phyloP scores from a whole-genome alignment of 1,140 invertebrate genomes.

The Tetramorium parvispinum region DNA sequence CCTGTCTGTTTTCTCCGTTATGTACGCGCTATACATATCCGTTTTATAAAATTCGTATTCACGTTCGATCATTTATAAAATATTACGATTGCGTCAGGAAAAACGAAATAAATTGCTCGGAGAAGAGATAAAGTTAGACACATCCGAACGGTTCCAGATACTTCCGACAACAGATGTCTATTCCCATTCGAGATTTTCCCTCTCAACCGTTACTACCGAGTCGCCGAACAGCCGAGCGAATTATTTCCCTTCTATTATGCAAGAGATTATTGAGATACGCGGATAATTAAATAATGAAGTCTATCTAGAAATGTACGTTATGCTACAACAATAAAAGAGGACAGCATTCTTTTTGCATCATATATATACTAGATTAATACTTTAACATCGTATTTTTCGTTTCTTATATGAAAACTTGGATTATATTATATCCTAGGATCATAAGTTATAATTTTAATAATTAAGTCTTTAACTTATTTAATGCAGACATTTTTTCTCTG shows the following conservation, averaged over 20 bases:
- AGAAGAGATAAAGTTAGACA: neutral
- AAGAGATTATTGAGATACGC: constrained; percentile 52
- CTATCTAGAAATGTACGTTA: neutral
- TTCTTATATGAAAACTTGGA: neutral
- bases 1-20: constrained; percentile 36
- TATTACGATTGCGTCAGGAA: neutral
- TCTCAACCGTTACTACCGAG: constrained; percentile 24
- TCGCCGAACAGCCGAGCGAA: constrained; percentile 6
- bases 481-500: neutral
- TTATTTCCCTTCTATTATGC: constrained; percentile 40
- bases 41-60: constrained; percentile 23
- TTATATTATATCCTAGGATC: neutral
- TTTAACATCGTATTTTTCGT: neutral
- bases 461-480: neutral
- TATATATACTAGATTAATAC: neutral
- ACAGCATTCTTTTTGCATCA: neutral
- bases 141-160: neutral
- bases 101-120: neutral
- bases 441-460: neutral
- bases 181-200: constrained; percentile 8
- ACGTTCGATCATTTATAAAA: constrained; percentile 14
- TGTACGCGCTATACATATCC: neutral
- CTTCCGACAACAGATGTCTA: neutral
- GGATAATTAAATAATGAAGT: constrained; percentile 53
- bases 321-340: neutral